phyloP scores from a whole-genome alignment of 2,113 vertebrate species.

The Hassar affinis region DNA sequence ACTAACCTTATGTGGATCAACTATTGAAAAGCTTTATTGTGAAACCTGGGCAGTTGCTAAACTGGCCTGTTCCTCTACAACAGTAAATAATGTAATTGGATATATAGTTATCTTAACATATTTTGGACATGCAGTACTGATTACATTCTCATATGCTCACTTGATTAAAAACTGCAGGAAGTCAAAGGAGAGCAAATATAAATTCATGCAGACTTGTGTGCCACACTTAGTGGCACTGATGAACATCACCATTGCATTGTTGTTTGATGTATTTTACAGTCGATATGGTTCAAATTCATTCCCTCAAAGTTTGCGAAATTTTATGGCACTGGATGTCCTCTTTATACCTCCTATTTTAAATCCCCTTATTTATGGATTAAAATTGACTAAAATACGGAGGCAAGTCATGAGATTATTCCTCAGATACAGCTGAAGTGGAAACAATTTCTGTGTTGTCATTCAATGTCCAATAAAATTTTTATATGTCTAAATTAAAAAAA shows the following conservation, averaged over 20 bases:
- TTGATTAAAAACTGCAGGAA: slow-evolving; percentile 34
- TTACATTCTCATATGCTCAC: slow-evolving; percentile 43
- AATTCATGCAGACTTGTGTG: slow-evolving; percentile 47
- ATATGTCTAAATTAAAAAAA: not conserved
- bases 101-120: slow-evolving; percentile 36
- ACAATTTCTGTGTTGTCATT: not conserved
- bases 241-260: slow-evolving; percentile 38
- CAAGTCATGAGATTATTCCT: slow-evolving; percentile 27
- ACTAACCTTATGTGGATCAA: slow-evolving; percentile 46
- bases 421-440: not conserved
- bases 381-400: slow-evolving; percentile 41
- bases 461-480: not conserved
- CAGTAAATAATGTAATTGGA: slow-evolving; percentile 41
- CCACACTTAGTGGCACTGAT: slow-evolving; percentile 40
- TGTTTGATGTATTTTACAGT: slow-evolving; percentile 53
- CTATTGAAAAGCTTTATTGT: slow-evolving; percentile 51
- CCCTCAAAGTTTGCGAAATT: slow-evolving; percentile 43
- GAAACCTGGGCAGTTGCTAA: slow-evolving; percentile 41
- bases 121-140: slow-evolving; percentile 48
- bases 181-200: slow-evolving; percentile 41
- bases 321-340: slow-evolving; percentile 46
- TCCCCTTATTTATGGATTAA: slow-evolving; percentile 53
- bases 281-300: slow-evolving; percentile 46
- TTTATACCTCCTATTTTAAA: slow-evolving; percentile 50
- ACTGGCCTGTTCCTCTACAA: slow-evolving; percentile 43